phyloP scores from a whole-genome alignment of 23 tunicate species.

The Ascidia mentula region DNA sequence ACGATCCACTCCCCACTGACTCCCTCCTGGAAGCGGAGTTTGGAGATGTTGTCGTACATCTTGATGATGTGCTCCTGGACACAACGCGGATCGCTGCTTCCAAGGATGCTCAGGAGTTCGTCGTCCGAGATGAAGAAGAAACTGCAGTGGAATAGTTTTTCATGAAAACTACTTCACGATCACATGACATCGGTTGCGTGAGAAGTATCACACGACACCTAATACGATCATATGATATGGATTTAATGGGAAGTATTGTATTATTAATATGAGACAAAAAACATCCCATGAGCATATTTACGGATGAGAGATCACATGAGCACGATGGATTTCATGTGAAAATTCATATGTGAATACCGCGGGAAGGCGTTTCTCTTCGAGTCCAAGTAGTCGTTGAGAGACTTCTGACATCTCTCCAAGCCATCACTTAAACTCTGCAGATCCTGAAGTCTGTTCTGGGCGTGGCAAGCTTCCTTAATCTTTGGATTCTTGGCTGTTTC shows the following conservation, averaged over 20 bases:
- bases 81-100: slow-evolving; percentile 92
- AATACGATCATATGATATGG: too few species aligned
- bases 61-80: slow-evolving; percentile 99
- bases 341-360: too few species aligned
- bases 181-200: too few species aligned
- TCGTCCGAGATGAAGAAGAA: slow-evolving; percentile 99
- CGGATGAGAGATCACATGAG: too few species aligned
- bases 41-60: slow-evolving; percentile 97
- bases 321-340: too few species aligned
- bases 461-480: slow-evolving; percentile 91
- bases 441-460: slow-evolving; percentile 83
- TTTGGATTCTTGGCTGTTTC: slow-evolving; percentile 96
- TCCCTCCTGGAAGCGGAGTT: slow-evolving; percentile 82
- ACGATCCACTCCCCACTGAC: slow-evolving; percentile 70
- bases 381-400: slow-evolving; percentile 94
- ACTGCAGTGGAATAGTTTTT: too few species aligned
- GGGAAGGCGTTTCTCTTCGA: slow-evolving; percentile 99
- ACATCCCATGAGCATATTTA: too few species aligned
- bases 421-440: slow-evolving; percentile 77
- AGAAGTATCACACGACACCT: too few species aligned
- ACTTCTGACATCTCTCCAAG: slow-evolving; percentile 91
- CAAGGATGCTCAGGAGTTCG: slow-evolving; percentile 88
- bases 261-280: too few species aligned
- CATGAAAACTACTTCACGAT: too few species aligned
- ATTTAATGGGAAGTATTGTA: too few species aligned